Base-by-base conservation (phyloP, 2,888 invertebrate genomes). In the Nomada ferruginata region DNA sequence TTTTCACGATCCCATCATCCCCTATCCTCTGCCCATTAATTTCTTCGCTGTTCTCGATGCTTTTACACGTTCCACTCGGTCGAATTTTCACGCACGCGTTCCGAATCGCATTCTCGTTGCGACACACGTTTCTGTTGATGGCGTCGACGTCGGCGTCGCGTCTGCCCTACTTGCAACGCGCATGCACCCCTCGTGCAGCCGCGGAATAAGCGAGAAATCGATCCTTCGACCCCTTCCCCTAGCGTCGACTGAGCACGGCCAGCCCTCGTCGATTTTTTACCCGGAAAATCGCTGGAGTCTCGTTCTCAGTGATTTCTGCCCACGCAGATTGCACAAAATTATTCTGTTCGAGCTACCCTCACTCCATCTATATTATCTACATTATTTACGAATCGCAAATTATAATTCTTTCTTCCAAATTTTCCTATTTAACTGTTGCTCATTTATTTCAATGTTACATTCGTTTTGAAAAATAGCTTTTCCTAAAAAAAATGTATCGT, bases 81-180 rank as follows among this genome's bases (percentile, higher is more conserved):
- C 36, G 36, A 36, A 36, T 36, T 36, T 36, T 36, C 36, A 36
- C 36, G 36, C 36, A 36, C 36, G 36, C 36, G 36, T 36, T 36
- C 36, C 36, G 7, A 7, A 36, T 36, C 44, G 55, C 68, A 20
- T 70, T 82, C 77, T 82, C 84, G 57, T 80, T 55, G 76, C 73
- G 44, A 57, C 77, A 61, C 63, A 73, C 65, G 69, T 50, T 64
- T 64, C 65, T 82, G 73, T 71, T 71, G 74, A 85, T 83, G 82
- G 85, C 79, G 86, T 86, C 84, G 85, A 73, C 68, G 84, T 83
- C 77, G 84, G 64, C 77, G 75, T 79, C 72, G 79, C 63, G 66
- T 84, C 57, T 87, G 85, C 70, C 85, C 82, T 86, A 85, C 63
- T 87, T 84, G 87, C 81, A 87, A 75, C 65, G 87, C 87, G 85